Base-by-base conservation (phyloP, 2,888 invertebrate species). In the Volucella zonaria region DNA sequence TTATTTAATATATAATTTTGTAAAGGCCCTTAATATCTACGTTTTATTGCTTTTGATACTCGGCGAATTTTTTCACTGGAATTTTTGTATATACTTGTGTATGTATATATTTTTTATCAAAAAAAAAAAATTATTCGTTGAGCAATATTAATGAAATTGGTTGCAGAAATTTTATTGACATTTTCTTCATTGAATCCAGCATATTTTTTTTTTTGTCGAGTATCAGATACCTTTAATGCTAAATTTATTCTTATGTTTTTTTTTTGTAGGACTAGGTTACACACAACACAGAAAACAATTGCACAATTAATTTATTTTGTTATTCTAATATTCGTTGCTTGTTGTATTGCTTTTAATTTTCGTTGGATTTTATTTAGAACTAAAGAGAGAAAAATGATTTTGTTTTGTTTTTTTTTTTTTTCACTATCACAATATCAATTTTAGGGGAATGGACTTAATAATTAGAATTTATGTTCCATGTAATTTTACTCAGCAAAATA, bases 11-110 rank as follows among this genome's bases (percentile, higher is more conserved):
- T 80, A 71, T 66, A 68, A 61, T 61, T 61, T 68, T 14, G 52
- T 67, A 77, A 79, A 82, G 67, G 51, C 56, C 38, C 80, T 87
- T 87, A 87, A 64, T 61, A 71, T 85, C 87, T 92, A 92, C 91
- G 89, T 90, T 89, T 92, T 92, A 92, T 92, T 92, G 92, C 91
- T 91, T 91, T 91, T 89, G 91, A 92, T 92, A 92, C 91, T 89
- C 90, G 91, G 90, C 89, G 87, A 89, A 87, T 88, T 87, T 88
- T 87, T 82, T 67, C 85, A 61, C 86, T 89, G 89, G 87, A 88
- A 88, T 86, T 81, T 54, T 75, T 78, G 76, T 58, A 77, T 54
- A 66, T 56, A 31, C 31, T 31, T 31, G 31, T 31, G 31, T 31
- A 68, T 31, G 31, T 31, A 68, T 79, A 42, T 43, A 23, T 61